Evolutionary conservation across 1,140 invertebrate species (phyloP).

Genomic region (Brachionus plicatilis): DNA sequence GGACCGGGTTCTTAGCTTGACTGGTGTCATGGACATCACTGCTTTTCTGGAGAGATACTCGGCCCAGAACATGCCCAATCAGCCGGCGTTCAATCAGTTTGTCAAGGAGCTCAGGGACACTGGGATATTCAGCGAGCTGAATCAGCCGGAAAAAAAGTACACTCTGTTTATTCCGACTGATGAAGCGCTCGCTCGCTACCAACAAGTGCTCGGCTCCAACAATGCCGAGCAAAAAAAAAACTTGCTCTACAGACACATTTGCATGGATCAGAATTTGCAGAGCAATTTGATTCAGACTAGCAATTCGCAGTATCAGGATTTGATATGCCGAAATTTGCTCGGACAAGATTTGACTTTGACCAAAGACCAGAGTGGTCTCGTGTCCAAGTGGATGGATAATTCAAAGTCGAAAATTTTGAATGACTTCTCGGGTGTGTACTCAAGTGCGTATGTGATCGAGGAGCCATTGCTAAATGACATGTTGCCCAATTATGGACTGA

Average conservation of each 20-base stretch:
- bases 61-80: neutral
- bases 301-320: neutral
- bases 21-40: neutral
- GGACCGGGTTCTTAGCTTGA: neutral
- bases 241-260: constrained; percentile 24
- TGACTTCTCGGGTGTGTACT: constrained; percentile 15
- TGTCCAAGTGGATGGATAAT: constrained; percentile 27
- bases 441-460: constrained; percentile 31
- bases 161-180: constrained; percentile 33
- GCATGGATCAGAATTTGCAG: constrained; percentile 38
- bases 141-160: neutral
- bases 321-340: constrained; percentile 16
- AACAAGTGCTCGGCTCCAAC: neutral
- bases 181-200: constrained; percentile 3
- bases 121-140: constrained; percentile 12
- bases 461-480: constrained; percentile 12
- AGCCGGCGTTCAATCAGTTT: constrained; percentile 34
- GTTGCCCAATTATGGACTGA: constrained; percentile 24
- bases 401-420: constrained; percentile 11
- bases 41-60: neutral
- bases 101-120: constrained; percentile 5
- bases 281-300: neutral
- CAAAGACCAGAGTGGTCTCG: constrained; percentile 17
- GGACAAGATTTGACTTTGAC: constrained; percentile 37
- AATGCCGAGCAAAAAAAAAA: constrained; percentile 28